phyloP scores from a whole-genome alignment of 2,888 invertebrate species.

The Coenonympha glycerion region DNA sequence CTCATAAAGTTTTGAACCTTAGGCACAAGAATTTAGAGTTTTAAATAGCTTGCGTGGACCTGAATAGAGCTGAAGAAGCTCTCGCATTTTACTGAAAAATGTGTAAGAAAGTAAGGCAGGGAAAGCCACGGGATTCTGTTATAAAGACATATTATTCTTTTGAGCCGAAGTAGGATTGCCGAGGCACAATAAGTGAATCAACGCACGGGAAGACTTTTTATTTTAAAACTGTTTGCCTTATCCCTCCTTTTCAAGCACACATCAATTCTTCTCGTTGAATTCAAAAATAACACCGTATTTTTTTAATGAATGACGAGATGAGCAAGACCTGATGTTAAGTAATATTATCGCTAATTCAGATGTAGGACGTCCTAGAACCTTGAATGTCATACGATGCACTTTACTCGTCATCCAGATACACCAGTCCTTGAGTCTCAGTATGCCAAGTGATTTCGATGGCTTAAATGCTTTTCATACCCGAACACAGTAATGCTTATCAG shows the following conservation, averaged over 20 bases:
- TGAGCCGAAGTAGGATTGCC: conserved; percentile 59
- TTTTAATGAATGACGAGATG: too few species aligned
- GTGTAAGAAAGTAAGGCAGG: conserved; percentile 66
- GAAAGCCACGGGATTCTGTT: conserved; percentile 66
- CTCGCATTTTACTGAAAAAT: conserved; percentile 72
- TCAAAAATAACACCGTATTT: too few species aligned
- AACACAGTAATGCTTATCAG: too few species aligned
- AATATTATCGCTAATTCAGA: too few species aligned
- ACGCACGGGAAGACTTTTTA: neutral
- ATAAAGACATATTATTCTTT: conserved; percentile 76
- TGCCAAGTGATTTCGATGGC: too few species aligned
- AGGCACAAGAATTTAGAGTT: conserved; percentile 28
- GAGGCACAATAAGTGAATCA: conserved; percentile 50
- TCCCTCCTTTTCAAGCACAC: neutral
- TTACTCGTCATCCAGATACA: too few species aligned
- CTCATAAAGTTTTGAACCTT: conserved; percentile 30
- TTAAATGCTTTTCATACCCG: too few species aligned
- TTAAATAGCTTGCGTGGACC: conserved; percentile 26
- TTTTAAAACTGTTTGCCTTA: neutral
- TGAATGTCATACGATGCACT: too few species aligned
- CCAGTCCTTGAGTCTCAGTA: too few species aligned
- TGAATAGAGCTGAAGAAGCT: conserved; percentile 53
- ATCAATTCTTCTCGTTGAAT: too few species aligned
- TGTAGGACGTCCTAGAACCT: too few species aligned
- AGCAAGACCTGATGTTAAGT: too few species aligned